Base-by-base conservation (phyloP, 1,140 invertebrate species). In the Drosophila asahinai region DNA sequence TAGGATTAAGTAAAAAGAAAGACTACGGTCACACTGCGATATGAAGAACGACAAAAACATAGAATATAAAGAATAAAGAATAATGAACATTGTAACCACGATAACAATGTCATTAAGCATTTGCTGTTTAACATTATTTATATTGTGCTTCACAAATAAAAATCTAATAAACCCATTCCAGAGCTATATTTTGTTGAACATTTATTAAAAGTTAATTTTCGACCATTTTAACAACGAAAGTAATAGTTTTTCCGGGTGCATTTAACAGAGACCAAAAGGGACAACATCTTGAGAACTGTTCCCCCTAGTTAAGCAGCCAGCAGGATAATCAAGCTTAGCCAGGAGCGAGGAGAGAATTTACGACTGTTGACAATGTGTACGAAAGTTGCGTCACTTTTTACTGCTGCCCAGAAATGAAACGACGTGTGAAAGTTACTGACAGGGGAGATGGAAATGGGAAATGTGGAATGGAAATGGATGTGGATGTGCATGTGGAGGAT, bases 331-430 rank as follows among this genome's bases (percentile, higher is more conserved):
- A 71, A 77, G 83, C 68, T 71, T 60, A 68, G 77, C 61, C 63
- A 68, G 67, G 66, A 54, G 64, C 52, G 27, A 55, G 43, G 48
- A 51, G 61, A 47, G 60, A 71, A 68, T 87, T 87, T 81, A 87
- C 84, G 80, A 84, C 72, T 77, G 84, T 87, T 89, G 83, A 89
- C 83, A 87, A 81, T 89, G 83, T 89, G 68, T 51, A 80, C 73
- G 48, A 68, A 87, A 87, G 84, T 83, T 89, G 74, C 80, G 73
- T 89, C 84, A 80, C 77, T 86, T 87, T 83, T 83, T 89, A 83
- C 72, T 76, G 54, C 70, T 51, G 45, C 79, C 64, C 75, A 43
- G 66, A 61, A 68, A 60, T 38, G 65, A 81, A 87, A 87, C 83
- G 83, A 87, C 86, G 83, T 87, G 83, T 87, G 83, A 87, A 87